Percentiles rank a stretch among this genome's conserved stretches.
Conservation (phyloP, 2,797 vertebrate genomes). For the Telmatherina bonti region DNA sequence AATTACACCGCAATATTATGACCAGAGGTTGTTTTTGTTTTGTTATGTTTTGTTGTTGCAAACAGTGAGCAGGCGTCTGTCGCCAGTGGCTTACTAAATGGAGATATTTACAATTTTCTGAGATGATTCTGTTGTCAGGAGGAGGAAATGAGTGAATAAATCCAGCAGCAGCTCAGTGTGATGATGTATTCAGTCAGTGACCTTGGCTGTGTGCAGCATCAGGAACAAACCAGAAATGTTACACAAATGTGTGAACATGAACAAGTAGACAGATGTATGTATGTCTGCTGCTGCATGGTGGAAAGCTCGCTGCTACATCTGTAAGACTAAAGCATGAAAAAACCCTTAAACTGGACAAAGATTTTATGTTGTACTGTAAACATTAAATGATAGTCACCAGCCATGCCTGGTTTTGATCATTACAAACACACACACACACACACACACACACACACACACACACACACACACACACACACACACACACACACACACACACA, state of each 20-base stretch:
- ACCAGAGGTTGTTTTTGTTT: conserved; percentile 4
- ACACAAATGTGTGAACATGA: no score
- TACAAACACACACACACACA: no score
- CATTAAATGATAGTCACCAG: no score
- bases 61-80: conserved; percentile 17
- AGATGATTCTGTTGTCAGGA: conserved; percentile 5
- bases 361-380: no score
- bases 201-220: conserved; percentile 40
- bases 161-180: not conserved
- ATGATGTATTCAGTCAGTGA: conserved; percentile 32
- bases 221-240: conserved; percentile 23
- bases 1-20: conserved; percentile 32
- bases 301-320: not conserved
- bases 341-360: not conserved
- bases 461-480: no score
- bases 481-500: no score
- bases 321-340: conserved; percentile 17
- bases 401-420: no score
- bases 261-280: not conserved
- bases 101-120: not conserved
- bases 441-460: no score
- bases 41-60: conserved; percentile 4
- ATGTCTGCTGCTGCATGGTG: conserved; percentile 41
- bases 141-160: conserved; percentile 1
- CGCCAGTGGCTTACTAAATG: conserved; percentile 5